Evolutionary conservation across 2,888 invertebrate species (phyloP), one percentile per base, ranked within the genome.

Genomic region (Diplolepis rosae): DNA sequence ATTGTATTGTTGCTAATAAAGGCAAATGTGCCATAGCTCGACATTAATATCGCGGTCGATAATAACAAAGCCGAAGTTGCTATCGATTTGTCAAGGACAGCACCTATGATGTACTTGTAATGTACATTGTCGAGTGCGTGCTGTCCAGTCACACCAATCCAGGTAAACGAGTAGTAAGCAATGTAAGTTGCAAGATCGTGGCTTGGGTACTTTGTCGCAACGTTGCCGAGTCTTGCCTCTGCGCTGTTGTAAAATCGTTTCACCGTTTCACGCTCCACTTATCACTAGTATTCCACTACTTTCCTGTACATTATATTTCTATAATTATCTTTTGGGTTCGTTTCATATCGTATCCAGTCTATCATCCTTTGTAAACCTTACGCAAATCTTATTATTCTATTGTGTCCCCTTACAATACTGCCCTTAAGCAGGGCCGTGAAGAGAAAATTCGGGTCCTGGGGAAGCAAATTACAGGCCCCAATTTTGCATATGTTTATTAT

Each of bases 231-330:
- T 75, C 74, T 72, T 70, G 72, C 75, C 73, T 70, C 74, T 69
- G 74, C 78, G 77, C 77, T 78, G 77, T 79, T 78, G 79, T 80
- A 79, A 81, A 81, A 80, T 82, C 78, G 80, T 82, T 83, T 83
- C 83, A 78, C 74, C 80, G 80, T 82, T 83, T 83, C 81, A 82
- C 82, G 84, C 83, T 83, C 84, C 82, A 85, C 85, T 85, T 85
- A 83, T 80, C 78, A 74, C 66, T 70, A 67, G 71, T 76, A 75
- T 75, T 77, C 75, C 72, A 75, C 75, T 71, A 71, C 82, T 79
- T 78, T 80, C 79, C 68, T 73, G 71, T 73, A 18, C 70, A 70
- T 66, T 45, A 72, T 70, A 67, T 24, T 67, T 70, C 45, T 69
- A 27, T 54, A 70, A 66, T 75, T 66, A 54, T 68, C 68, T 52